Evolutionary conservation across 23 tunicate genomes (phyloP), one percentile per base, ranked within the genome.

Genomic region (Ciona savignyi): DNA sequence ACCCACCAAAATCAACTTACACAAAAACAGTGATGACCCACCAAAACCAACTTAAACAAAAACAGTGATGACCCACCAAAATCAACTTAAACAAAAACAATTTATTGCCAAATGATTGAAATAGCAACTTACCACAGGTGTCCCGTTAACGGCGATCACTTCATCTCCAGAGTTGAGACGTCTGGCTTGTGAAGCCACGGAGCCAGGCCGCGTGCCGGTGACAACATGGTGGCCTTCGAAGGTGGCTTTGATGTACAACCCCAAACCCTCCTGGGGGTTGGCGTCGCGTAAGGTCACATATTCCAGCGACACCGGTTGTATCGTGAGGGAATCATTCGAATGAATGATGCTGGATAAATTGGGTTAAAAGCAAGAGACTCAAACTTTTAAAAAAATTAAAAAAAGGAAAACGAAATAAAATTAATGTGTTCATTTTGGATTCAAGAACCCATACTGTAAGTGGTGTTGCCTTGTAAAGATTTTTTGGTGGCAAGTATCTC

Each of bases 141-240:
- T 78, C 2, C 86, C 82, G 51, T 83, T 84, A 32, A 91, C 97
- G 25, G 97, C 92, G 9, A 91, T 70, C 21, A 91, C 91, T 80
- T 91, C 97, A 60, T 91, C 97, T 3, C 97, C 97, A 61, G 86
- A 27, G 0, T 71, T 70, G 1, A 91, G 66, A 31, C 73, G 70
- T 62, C 90, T 65, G 3, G 80, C 67, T 26, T 72, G 75, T 61
- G 97, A 83, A 35, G 86, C 89, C 15, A 91, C 66, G 4, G 97
- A 91, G n/a, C 83, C 86, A 1, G 42, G 32, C 27, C 89, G 62
- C 22, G 97, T 91, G 27, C 97, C 97, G 3, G 97, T 91, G 6
- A 91, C 83, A 23, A 91, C 97, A 73, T 91, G 97, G 70, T 91
- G 80, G 34, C 97, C 97, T 65, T 91, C 97, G 65, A 91, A 91